phyloP scores from a whole-genome alignment of 2,113 vertebrate genomes.

The Hippocampus barbouri region DNA sequence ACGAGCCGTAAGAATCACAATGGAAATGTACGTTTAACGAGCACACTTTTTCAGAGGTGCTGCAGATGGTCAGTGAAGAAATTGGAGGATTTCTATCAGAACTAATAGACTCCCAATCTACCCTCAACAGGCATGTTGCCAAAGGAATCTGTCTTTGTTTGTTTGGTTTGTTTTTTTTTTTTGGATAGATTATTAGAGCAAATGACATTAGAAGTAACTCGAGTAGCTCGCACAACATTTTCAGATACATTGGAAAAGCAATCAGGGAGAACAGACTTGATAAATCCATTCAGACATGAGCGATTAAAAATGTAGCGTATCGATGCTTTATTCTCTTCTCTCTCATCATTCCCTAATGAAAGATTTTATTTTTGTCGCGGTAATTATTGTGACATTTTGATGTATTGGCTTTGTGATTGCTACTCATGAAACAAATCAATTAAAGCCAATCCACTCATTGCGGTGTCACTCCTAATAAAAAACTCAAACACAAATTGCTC shows the following conservation, averaged over 20 bases:
- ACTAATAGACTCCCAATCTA: neutral
- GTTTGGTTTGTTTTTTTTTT: neutral
- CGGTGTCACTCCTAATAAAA: conserved; percentile 14
- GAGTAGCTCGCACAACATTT: neutral
- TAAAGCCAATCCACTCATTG: neutral
- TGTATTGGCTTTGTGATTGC: conserved; percentile 38
- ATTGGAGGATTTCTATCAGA: neutral
- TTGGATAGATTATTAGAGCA: neutral
- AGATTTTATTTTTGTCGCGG: conserved; percentile 37
- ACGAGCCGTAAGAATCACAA: too few relatives aligned
- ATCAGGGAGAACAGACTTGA: conserved; percentile 12
- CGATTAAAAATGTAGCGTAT: conserved; percentile 25
- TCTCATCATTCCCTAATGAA: conserved; percentile 44
- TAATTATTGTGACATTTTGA: conserved; percentile 37
- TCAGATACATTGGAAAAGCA: neutral
- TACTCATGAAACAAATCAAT: conserved; percentile 41
- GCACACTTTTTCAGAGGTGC: neutral
- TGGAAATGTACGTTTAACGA: too few relatives aligned
- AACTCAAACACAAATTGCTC: conserved; percentile 28
- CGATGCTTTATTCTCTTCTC: conserved; percentile 15
- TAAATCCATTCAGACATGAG: conserved; percentile 4
- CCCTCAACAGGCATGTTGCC: neutral
- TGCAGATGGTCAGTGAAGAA: neutral
- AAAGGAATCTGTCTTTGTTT: neutral
- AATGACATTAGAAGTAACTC: neutral